A percentile compares a stretch with the other conserved stretches of the same genome.
Evolutionary conservation across 92 coral and sea anemone species (phyloP).

Genomic region (Bergia puertoricense): DNA sequence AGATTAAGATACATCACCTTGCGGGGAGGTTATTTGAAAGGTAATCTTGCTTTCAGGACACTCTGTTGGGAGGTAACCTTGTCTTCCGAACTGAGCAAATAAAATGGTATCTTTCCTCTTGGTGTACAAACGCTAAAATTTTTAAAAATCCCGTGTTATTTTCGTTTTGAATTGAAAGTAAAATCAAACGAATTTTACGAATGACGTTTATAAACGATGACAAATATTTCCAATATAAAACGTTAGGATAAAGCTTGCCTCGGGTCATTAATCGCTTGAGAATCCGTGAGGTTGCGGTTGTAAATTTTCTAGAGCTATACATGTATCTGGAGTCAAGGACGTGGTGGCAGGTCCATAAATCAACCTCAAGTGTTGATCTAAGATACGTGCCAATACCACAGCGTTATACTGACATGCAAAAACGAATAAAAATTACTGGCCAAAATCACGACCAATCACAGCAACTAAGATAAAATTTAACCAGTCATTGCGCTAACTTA

Average conservation of each 20-base stretch:
- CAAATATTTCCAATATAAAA: not conserved
- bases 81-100: not conserved
- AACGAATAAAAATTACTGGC: not conserved
- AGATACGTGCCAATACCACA: not conserved
- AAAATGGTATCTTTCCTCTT: not conserved
- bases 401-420: too few species aligned
- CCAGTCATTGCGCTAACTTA: too few species aligned
- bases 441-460: not conserved
- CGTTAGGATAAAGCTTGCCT: not conserved
- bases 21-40: conserved; percentile 7
- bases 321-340: not conserved
- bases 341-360: not conserved
- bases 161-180: too few species aligned
- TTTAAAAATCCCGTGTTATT: not conserved
- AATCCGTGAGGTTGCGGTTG: not conserved
- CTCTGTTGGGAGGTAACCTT: not conserved
- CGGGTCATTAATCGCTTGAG: not conserved
- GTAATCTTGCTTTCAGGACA: not conserved
- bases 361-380: not conserved
- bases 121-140: not conserved
- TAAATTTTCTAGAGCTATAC: not conserved
- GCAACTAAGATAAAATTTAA: not conserved
- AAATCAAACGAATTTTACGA: not conserved
- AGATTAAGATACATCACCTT: conserved; percentile 15
- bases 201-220: not conserved